A percentile compares a stretch with the other conserved stretches of the same genome.
These are phyloP conservation scores for Columba guinea DNA, from an alignment of 2,797 vertebrate genomes.

Conservation along the genomic window DNA sequence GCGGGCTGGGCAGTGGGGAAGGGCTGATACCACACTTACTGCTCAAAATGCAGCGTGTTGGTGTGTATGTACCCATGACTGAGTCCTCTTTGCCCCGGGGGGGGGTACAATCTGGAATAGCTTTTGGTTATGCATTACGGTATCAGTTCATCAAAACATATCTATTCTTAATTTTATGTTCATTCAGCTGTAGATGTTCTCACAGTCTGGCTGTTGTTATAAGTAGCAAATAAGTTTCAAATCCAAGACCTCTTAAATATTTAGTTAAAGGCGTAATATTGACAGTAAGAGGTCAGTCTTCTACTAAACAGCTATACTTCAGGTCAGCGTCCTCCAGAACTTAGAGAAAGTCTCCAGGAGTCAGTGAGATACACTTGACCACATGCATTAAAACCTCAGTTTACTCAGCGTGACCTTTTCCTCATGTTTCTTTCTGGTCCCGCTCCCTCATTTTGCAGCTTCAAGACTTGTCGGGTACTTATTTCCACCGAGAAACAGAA, in stretches of 20 bases:
- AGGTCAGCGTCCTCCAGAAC: not conserved
- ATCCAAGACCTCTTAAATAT: not conserved
- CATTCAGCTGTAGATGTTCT: not conserved
- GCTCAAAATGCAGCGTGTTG: not conserved
- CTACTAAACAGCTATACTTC: not conserved
- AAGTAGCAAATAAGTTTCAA: not conserved
- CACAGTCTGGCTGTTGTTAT: not conserved
- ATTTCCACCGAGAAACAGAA: not conserved
- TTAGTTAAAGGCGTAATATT: not conserved
- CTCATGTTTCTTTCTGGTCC: not conserved
- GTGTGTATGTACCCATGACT: not conserved
- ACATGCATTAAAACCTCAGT: not conserved
- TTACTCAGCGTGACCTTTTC: not conserved
- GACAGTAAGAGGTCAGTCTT: not conserved
- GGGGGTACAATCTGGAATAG: not conserved
- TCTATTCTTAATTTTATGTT: not conserved
- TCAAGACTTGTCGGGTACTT: not conserved
- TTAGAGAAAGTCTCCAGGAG: not conserved
- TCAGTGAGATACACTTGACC: not conserved
- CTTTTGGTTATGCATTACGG: not conserved
- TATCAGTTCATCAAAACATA: not conserved
- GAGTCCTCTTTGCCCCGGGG: not conserved
- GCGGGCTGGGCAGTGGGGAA: not conserved
- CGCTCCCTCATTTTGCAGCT: not conserved
- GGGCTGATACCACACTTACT: not conserved